Conservation (phyloP, 1,140 invertebrate genomes). For the Mactra quadrangularis region DNA sequence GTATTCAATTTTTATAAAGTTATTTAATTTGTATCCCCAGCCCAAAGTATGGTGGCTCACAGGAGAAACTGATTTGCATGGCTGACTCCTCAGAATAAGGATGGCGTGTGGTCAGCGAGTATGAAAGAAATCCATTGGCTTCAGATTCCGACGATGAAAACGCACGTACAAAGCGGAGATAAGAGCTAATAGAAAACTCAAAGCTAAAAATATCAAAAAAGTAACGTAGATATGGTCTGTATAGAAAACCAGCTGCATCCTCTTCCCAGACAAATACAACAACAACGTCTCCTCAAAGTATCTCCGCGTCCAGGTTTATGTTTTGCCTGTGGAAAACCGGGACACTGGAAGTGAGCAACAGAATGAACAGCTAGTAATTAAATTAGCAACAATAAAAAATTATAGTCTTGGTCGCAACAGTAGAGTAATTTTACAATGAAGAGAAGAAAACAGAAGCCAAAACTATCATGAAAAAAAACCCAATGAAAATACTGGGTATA, state of each 20-base stretch:
- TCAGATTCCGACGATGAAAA: constrained; percentile 57
- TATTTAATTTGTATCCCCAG: too few relatives aligned
- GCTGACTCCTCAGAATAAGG: constrained; percentile 52
- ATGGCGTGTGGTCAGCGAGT: constrained; percentile 39
- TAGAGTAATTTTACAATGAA: too few relatives aligned
- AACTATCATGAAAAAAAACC: too few relatives aligned
- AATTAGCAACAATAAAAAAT: too few relatives aligned
- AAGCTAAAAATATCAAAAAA: constrained; percentile 40
- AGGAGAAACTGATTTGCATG: constrained; percentile 53
- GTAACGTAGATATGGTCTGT: not conserved
- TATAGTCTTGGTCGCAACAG: too few relatives aligned
- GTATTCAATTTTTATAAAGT: too few relatives aligned
- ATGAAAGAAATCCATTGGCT: constrained; percentile 36
- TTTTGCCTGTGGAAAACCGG: constrained; percentile 46
- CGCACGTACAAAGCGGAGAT: constrained; percentile 44
- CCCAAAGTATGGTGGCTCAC: constrained; percentile 12
- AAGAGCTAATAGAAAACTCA: constrained; percentile 41
- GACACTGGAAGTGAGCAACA: constrained; percentile 61
- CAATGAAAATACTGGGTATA: too few relatives aligned
- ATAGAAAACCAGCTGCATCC: not conserved
- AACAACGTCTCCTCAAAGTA: too few relatives aligned
- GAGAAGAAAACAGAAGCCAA: too few relatives aligned
- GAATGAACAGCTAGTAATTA: too few relatives aligned
- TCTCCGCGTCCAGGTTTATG: constrained; percentile 43
- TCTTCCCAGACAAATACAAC: too few relatives aligned